Conservation (phyloP, 1,140 invertebrate genomes). For the Conus ventricosus region DNA sequence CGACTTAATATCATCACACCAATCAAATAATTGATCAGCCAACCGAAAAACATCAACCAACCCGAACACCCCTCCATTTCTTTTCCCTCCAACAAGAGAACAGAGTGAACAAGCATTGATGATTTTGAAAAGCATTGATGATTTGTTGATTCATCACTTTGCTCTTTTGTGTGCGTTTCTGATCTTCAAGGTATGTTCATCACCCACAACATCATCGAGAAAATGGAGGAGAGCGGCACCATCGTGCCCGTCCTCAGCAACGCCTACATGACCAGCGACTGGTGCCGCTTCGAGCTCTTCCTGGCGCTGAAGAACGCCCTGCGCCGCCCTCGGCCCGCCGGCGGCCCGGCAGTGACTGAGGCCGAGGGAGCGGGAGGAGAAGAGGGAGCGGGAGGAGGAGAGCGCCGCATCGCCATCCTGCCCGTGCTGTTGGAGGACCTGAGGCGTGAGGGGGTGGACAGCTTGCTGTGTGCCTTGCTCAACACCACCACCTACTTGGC, state of each 20-base stretch:
- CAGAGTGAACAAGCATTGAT: too few relatives aligned
- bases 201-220: conserved; percentile 50
- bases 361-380: neutral
- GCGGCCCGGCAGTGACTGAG: neutral
- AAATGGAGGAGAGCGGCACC: conserved; percentile 44
- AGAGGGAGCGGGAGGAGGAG: too few relatives aligned
- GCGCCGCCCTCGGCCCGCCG: neutral
- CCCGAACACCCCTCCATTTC: too few relatives aligned
- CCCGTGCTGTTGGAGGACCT: conserved; percentile 39
- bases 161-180: neutral
- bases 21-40: too few relatives aligned
- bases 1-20: too few relatives aligned
- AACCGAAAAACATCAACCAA: too few relatives aligned
- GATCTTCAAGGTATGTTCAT: conserved; percentile 43
- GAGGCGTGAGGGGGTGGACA: conserved; percentile 23
- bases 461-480: conserved; percentile 28
- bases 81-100: too few relatives aligned
- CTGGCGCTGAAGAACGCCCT: conserved; percentile 28
- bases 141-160: neutral
- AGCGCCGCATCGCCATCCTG: neutral
- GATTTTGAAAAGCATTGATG: neutral
- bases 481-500: conserved; percentile 35
- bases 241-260: conserved; percentile 42
- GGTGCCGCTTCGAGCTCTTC: conserved; percentile 46
- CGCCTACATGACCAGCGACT: conserved; percentile 38